Evolutionary conservation across 2,113 vertebrate genomes (phyloP).

Genomic region (Mobula hypostoma): DNA sequence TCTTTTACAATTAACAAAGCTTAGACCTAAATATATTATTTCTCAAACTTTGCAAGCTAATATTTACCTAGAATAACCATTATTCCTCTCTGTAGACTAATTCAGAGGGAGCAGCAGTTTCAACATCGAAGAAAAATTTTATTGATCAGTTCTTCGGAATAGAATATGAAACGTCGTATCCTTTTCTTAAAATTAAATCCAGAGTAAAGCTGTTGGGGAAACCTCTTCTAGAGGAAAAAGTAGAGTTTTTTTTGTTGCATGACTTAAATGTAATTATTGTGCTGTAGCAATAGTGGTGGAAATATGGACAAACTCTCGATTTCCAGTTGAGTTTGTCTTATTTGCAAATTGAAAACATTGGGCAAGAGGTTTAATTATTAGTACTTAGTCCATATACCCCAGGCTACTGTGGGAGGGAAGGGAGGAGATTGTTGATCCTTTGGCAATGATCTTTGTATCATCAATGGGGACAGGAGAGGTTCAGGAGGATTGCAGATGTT

Average conservation of each 20-base stretch:
- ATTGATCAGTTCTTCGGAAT: constrained; percentile 97
- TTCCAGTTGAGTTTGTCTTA: neutral
- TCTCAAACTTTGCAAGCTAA: neutral
- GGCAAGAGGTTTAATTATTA: no score
- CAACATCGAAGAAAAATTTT: constrained; percentile 87
- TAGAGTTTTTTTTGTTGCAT: no score
- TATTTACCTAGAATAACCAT: no score
- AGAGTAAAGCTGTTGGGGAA: neutral
- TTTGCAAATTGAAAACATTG: neutral
- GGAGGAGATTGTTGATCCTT: no score
- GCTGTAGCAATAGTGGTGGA: neutral
- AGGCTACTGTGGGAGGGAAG: no score
- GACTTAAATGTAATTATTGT: no score
- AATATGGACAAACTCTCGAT: neutral
- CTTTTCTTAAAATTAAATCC: constrained; percentile 50
- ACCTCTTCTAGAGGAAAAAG: no score
- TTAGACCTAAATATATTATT: neutral
- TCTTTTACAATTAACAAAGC: neutral
- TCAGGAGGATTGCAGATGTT: no score
- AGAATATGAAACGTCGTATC: constrained; percentile 96
- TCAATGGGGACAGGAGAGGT: no score
- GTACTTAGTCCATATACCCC: no score
- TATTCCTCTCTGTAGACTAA: constrained; percentile 50
- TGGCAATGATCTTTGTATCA: no score
- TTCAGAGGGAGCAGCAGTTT: constrained; percentile 53